Base-by-base conservation (phyloP, 2,888 invertebrate genomes). In the Heteropelma amictum region DNA sequence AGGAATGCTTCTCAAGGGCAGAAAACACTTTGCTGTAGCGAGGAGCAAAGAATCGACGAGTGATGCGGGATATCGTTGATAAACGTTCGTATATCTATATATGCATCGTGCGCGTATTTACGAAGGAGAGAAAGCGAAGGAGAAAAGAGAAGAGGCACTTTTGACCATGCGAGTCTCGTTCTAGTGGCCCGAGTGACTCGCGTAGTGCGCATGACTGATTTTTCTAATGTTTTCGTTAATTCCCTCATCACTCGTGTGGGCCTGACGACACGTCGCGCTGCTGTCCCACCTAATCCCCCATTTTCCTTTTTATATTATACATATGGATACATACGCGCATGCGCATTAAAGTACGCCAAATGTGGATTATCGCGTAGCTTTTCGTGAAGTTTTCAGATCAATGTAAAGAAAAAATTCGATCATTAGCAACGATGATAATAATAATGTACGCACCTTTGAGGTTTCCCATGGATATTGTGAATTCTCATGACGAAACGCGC, bases 141-240 rank as follows among this genome's bases (percentile, higher is more conserved):
- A 26, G 21, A 60, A 21, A 21, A 49, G 49, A 38, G 49, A 45
- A n/a, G n/a, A n/a, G n/a, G n/a, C n/a, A n/a, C 49, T 28, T 63
- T 49, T 35, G 49, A 61, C 67, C 45, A 42, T 42, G n/a, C n/a
- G n/a, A 45, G 65, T 71, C 65, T 72, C 76, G 68, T 78, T 78
- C 77, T 75, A 79, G 78, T 74, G 73, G 72, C 70, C 76, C 71
- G 79, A 86, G 85, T 84, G 84, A 86, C 86, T 85, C 87, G 87
- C 80, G 77, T 82, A 67, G 68, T 67, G 79, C 85, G 82, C 88
- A 86, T 86, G 87, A 82, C 77, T 82, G 85, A 81, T 70, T 79
- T 72, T 79, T 83, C 80, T 75, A 85, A 85, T 85, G 84, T 85
- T 69, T 85, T 87, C 80, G 72, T 65, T 71, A 23, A 47, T 58